Evolutionary conservation across 2,113 vertebrate genomes (phyloP).

Genomic region (Ondatra zibethicus): DNA sequence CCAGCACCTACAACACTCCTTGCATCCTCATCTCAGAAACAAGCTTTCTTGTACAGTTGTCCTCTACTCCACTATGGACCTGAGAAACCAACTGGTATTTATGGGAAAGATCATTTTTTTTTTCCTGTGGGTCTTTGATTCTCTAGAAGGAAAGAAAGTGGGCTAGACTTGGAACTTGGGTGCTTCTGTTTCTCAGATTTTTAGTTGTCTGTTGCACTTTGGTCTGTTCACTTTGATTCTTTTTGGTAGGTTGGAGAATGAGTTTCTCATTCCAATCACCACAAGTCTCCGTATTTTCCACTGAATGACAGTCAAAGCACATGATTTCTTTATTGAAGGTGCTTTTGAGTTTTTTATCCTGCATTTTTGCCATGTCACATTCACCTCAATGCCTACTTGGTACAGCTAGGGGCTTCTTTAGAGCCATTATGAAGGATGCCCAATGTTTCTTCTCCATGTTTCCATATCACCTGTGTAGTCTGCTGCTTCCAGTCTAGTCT

Average conservation of each 20-base stretch:
- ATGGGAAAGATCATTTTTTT: no score
- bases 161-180: not conserved
- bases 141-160: not conserved
- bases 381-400: no score
- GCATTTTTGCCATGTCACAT: no score
- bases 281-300: not conserved
- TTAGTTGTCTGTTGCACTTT: no score
- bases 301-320: not conserved
- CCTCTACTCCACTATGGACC: accelerated
- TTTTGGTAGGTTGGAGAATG: not conserved
- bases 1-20: not conserved
- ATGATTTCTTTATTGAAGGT: accelerated
- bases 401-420: not conserved
- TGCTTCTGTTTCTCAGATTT: not conserved
- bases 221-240: not conserved
- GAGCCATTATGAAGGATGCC: not conserved
- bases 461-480: not conserved
- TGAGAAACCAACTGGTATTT: not conserved
- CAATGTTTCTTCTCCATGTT: not conserved
- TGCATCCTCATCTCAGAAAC: not conserved
- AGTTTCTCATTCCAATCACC: not conserved
- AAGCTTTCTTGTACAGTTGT: accelerated
- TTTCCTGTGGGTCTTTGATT: not conserved
- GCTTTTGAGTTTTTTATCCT: not conserved
- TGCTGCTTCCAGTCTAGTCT: not conserved